Conservation (phyloP, 2,113 vertebrate genomes). For the Heptranchias perlo region DNA sequence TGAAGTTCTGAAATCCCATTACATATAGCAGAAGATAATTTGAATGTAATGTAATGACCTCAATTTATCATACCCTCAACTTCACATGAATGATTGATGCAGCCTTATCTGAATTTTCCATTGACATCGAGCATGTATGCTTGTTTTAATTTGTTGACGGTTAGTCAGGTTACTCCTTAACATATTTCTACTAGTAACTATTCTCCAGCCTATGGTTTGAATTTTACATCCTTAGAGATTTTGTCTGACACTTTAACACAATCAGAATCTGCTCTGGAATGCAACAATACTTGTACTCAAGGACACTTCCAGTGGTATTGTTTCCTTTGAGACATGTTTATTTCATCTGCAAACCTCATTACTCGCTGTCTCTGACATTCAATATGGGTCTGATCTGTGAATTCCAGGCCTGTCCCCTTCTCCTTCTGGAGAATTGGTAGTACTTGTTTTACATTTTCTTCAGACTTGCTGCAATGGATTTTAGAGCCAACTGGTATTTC, state of each 20-base stretch:
- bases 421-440: background rate
- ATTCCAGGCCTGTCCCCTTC: background rate
- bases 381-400: background rate
- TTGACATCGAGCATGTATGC: background rate
- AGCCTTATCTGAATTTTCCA: background rate
- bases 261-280: background rate
- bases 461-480: background rate
- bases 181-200: background rate
- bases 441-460: background rate
- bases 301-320: background rate
- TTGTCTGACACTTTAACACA: background rate
- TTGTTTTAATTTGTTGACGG: background rate
- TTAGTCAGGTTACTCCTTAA: background rate
- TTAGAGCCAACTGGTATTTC: background rate
- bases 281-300: background rate
- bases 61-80: background rate
- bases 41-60: background rate
- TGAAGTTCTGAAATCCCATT: background rate
- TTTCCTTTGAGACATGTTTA: background rate
- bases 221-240: slow-evolving; percentile 15
- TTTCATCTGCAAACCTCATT: background rate
- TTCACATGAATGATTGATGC: background rate
- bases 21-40: background rate
- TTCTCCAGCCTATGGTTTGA: background rate
- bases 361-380: background rate